These are phyloP conservation scores for Semnopithecus entellus DNA, from an alignment of 2,113 vertebrate species.

Conservation along the genomic window DNA sequence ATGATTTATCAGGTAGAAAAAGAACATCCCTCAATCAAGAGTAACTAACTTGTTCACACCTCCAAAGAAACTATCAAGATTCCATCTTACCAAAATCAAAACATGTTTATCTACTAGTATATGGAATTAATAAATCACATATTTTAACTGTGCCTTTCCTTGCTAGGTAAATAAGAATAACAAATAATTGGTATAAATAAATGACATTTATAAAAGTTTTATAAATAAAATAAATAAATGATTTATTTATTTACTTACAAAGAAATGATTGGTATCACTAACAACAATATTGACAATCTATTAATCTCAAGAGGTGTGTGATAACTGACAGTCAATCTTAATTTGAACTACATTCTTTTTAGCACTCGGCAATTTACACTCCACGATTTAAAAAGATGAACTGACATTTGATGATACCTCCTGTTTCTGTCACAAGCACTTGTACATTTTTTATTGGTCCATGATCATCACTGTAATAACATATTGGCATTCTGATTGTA, in stretches of 20 bases:
- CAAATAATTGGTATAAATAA: too few relatives aligned
- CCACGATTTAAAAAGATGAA: not conserved
- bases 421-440: conserved; percentile 94
- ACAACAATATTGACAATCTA: not conserved
- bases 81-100: conserved; percentile 6
- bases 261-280: not conserved
- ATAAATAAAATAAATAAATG: not conserved
- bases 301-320: not conserved
- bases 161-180: too few relatives aligned
- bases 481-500: conserved; percentile 93
- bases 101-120: not conserved
- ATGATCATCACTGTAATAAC: conserved; percentile 95
- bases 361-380: not conserved
- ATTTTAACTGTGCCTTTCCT: not conserved
- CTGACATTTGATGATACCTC: conserved; percentile 86
- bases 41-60: not conserved
- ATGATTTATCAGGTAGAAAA: not conserved
- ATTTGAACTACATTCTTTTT: not conserved
- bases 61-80: not conserved
- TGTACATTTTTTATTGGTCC: conserved; percentile 95
- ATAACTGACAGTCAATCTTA: not conserved
- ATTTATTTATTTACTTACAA: not conserved
- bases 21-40: not conserved
- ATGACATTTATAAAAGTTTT: too few relatives aligned
- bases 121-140: not conserved